Conservation (phyloP, 1,140 invertebrate genomes). For the Aphidius gifuensis region DNA sequence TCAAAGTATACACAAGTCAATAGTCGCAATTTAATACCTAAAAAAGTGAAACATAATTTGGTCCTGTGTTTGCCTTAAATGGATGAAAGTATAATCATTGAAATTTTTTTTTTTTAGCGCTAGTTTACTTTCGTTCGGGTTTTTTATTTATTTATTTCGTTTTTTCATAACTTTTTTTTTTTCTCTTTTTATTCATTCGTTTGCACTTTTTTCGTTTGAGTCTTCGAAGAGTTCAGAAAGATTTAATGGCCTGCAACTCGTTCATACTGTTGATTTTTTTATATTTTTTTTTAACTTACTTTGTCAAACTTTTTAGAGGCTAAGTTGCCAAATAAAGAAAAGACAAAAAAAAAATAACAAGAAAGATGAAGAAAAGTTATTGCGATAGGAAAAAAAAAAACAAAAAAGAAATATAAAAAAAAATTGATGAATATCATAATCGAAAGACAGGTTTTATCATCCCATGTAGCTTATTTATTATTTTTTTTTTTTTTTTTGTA, state of each 20-base stretch:
- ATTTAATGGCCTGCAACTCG: conserved; percentile 18
- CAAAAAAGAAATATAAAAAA: too few species aligned
- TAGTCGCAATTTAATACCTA: too few species aligned
- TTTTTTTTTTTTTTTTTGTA: not conserved
- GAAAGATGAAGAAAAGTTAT: conserved; percentile 2
- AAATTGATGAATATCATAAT: conserved; percentile 14
- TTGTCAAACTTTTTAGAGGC: too few species aligned
- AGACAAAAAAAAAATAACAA: not conserved
- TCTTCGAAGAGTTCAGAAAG: conserved; percentile 16
- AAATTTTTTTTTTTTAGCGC: too few species aligned
- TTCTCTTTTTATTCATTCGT: not conserved
- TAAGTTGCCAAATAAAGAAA: not conserved
- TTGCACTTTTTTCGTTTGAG: conserved; percentile 3
- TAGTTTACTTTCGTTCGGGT: too few species aligned
- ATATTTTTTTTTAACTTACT: conserved; percentile 2
- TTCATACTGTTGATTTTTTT: not conserved
- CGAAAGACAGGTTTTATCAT: not conserved
- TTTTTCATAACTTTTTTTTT: conserved; percentile 5
- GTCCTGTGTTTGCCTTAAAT: too few species aligned
- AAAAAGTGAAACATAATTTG: too few species aligned
- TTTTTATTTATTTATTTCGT: too few species aligned
- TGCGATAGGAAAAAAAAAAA: not conserved
- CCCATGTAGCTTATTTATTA: not conserved
- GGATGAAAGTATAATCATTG: too few species aligned
- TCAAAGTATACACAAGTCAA: too few species aligned